These are phyloP conservation scores for Phania funesta DNA, from an alignment of 2,888 invertebrate genomes.

Conservation along the genomic window DNA sequence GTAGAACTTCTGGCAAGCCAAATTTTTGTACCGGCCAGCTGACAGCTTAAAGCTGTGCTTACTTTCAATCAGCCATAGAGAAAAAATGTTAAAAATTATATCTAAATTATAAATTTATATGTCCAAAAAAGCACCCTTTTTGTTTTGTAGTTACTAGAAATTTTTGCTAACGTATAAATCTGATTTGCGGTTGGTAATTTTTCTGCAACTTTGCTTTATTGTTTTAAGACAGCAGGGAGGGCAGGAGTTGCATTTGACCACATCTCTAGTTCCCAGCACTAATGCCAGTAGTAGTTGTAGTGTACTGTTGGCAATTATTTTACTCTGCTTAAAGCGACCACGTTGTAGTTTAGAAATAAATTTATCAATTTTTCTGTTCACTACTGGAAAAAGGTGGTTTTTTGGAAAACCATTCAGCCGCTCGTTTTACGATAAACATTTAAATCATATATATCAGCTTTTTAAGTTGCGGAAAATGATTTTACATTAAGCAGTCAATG, in stretches of 20 bases:
- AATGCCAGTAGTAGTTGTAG: slow-evolving; percentile 37
- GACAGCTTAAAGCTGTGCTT: too few relatives aligned
- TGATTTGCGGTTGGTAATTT: background rate
- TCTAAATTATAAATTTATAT: too few relatives aligned
- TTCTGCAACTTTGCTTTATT: background rate
- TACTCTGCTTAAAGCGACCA: slow-evolving; percentile 50
- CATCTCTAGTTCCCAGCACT: background rate
- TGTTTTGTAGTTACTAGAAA: too few relatives aligned
- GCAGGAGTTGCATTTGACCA: background rate
- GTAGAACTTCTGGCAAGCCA: too few relatives aligned
- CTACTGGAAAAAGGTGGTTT: background rate
- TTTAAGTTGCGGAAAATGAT: slow-evolving; percentile 28
- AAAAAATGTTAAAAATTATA: too few relatives aligned
- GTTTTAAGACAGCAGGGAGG: background rate
- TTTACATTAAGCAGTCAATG: background rate
- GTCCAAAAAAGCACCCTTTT: too few relatives aligned
- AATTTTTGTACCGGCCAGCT: too few relatives aligned
- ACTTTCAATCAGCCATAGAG: too few relatives aligned
- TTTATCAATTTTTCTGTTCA: slow-evolving; percentile 12
- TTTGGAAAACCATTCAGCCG: slow-evolving; percentile 28
- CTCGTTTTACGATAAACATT: slow-evolving; percentile 25
- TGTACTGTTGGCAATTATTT: slow-evolving; percentile 59
- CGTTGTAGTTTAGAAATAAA: slow-evolving; percentile 30
- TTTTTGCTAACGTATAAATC: too few relatives aligned
- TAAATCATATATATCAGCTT: slow-evolving; percentile 23